phyloP scores from a whole-genome alignment of 2,113 vertebrate genomes.

The Lagopus muta region DNA sequence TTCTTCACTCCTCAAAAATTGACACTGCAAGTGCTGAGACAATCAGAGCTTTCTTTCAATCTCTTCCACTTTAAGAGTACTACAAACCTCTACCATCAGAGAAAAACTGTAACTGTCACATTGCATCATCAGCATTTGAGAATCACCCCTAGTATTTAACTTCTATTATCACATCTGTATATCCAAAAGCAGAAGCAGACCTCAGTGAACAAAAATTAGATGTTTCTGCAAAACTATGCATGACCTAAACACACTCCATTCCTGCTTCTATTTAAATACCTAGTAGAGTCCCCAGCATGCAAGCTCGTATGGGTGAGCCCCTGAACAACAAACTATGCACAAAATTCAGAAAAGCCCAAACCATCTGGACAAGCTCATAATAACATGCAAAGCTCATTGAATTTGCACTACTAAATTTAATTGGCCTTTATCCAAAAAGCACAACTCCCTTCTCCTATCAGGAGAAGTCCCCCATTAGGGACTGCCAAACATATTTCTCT shows the following conservation, averaged over 20 bases:
- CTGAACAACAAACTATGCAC: neutral
- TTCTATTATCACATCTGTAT: neutral
- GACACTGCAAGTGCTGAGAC: neutral
- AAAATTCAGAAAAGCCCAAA: neutral
- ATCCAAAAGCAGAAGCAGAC: neutral
- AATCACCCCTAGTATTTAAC: neutral
- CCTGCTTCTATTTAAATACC: neutral
- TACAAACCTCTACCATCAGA: neutral
- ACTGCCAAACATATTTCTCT: neutral
- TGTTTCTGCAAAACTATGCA: neutral
- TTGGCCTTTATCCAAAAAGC: neutral
- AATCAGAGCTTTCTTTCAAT: neutral
- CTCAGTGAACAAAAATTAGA: neutral
- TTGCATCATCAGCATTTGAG: neutral
- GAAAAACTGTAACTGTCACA: neutral
- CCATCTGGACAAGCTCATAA: neutral
- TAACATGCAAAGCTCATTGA: neutral
- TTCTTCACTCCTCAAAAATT: neutral
- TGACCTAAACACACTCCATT: neutral
- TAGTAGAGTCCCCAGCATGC: rapidly evolving
- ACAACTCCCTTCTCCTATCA: neutral
- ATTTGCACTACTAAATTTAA: neutral
- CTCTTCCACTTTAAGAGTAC: neutral
- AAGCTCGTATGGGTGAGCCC: neutral
- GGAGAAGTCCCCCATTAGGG: neutral